A percentile compares a stretch with the other conserved stretches of the same genome.
These are phyloP conservation scores for Channa argus DNA, from an alignment of 2,113 vertebrate genomes.

Conservation along the genomic window DNA sequence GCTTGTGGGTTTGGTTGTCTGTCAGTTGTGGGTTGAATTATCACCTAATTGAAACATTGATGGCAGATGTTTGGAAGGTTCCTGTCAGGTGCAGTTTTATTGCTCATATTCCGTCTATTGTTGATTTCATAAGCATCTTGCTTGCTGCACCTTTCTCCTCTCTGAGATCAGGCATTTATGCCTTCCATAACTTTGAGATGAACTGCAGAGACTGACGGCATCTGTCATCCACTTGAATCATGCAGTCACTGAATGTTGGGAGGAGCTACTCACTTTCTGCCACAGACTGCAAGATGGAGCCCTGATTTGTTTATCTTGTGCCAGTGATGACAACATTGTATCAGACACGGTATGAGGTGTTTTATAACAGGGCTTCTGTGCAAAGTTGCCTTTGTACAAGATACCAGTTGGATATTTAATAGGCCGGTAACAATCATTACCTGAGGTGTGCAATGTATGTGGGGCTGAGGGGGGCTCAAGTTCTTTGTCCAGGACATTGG, in stretches of 20 bases:
- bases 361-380: background rate
- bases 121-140: background rate
- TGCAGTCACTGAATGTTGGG: background rate
- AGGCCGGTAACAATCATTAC: background rate
- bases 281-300: background rate
- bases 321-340: background rate
- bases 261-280: background rate
- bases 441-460: conserved; percentile 9
- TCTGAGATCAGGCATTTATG: background rate
- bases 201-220: background rate
- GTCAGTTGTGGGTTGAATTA: background rate
- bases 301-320: background rate
- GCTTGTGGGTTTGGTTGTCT: background rate
- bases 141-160: background rate
- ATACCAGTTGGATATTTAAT: background rate
- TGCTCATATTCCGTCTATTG: background rate
- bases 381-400: too few relatives aligned
- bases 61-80: background rate
- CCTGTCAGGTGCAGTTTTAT: background rate
- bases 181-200: background rate
- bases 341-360: background rate
- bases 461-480: background rate
- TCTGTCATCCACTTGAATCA: background rate
- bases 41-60: conserved; percentile 1
- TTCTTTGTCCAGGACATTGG: too few relatives aligned